phyloP scores from a whole-genome alignment of 2,888 invertebrate species.

The Parnassius apollo region DNA sequence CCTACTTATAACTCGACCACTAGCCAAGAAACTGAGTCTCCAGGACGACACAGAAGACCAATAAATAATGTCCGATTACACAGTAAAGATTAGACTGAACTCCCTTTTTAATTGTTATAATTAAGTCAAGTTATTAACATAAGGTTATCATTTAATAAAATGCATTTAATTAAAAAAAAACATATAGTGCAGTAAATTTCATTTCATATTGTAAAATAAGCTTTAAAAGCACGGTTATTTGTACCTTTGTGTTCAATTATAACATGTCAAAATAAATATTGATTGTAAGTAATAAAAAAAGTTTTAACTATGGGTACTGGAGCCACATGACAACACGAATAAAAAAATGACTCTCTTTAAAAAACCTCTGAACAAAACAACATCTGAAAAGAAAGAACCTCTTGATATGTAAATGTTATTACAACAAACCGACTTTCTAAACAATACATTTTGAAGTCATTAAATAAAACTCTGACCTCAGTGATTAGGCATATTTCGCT shows the following conservation, averaged over 20 bases:
- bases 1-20: conserved; percentile 48
- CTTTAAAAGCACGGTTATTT: background rate
- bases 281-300: background rate
- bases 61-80: conserved; percentile 63
- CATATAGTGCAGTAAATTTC: background rate
- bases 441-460: no score
- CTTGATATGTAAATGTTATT: no score
- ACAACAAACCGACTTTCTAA: no score
- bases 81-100: conserved; percentile 70
- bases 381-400: no score
- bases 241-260: background rate
- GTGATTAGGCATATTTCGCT: no score
- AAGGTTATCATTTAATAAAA: background rate
- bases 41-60: conserved; percentile 67
- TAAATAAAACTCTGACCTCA: no score
- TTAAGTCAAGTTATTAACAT: conserved; percentile 1
- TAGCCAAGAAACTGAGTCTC: conserved; percentile 64
- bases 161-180: background rate
- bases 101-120: conserved; percentile 29
- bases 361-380: no score
- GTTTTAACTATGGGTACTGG: conserved; percentile 28
- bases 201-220: background rate
- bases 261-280: background rate
- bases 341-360: no score
- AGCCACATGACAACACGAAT: conserved; percentile 14